A percentile compares a stretch with the other conserved stretches of the same genome.
Conservation (phyloP, 2,113 vertebrate species). For the Solea solea region DNA sequence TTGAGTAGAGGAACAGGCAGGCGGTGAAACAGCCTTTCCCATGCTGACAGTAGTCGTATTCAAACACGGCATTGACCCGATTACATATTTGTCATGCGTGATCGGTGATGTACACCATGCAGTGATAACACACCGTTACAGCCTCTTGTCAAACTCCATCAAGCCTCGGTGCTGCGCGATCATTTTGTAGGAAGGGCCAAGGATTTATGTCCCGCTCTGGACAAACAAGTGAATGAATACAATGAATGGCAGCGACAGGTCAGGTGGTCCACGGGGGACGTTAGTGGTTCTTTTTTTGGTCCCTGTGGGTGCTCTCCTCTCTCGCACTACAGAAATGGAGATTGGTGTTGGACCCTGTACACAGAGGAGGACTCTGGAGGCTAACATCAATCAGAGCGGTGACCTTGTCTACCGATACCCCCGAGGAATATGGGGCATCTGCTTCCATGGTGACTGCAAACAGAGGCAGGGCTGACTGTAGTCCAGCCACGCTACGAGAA, state of each 20-base stretch:
- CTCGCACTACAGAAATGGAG: conserved; percentile 60
- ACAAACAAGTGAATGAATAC: conserved; percentile 33
- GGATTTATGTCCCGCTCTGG: conserved; percentile 38
- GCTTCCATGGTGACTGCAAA: conserved; percentile 60
- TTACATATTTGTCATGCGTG: neutral
- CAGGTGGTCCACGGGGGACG: conserved; percentile 43
- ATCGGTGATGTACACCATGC: neutral
- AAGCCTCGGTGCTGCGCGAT: conserved; percentile 2
- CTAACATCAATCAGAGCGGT: conserved; percentile 75
- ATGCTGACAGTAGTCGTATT: neutral
- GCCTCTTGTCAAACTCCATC: conserved; percentile 6
- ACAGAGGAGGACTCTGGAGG: conserved; percentile 56
- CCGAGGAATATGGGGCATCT: conserved; percentile 65
- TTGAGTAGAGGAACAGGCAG: neutral
- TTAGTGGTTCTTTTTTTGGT: conserved; percentile 21
- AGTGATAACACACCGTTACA: neutral
- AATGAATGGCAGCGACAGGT: conserved; percentile 36
- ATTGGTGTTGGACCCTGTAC: conserved; percentile 69
- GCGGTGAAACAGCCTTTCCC: neutral
- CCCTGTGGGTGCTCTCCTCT: conserved; percentile 54
- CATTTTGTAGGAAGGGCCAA: neutral
- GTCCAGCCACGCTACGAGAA: conserved; percentile 27
- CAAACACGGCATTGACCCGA: neutral
- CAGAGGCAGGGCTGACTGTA: conserved; percentile 34
- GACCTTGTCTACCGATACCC: conserved; percentile 74